Conservation (phyloP, 2,113 vertebrate genomes). For the Anoura caudifer region DNA sequence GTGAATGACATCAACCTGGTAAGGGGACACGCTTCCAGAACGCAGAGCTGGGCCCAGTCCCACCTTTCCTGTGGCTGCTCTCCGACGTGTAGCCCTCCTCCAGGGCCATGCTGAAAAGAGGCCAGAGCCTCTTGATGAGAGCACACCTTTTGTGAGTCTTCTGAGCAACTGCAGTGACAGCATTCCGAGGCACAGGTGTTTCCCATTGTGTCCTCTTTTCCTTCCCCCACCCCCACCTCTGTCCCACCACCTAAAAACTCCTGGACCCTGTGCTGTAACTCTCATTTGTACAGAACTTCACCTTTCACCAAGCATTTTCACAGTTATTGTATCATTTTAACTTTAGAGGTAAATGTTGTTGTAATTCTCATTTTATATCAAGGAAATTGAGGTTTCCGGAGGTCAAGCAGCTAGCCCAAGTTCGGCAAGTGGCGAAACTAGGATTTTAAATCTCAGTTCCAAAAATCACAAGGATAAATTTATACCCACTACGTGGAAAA, state of each 20-base stretch:
- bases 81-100: not conserved
- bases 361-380: not conserved
- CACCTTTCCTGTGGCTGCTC: not conserved
- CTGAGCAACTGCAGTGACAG: not conserved
- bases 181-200: not conserved
- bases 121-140: not conserved
- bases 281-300: not conserved
- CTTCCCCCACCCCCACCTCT: not conserved
- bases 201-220: not conserved
- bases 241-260: not conserved
- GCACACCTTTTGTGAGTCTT: not conserved
- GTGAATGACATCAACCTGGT: slow-evolving; percentile 88
- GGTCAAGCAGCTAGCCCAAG: not conserved
- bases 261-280: not conserved
- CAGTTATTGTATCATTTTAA: not conserved
- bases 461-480: not conserved
- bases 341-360: not conserved
- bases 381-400: not conserved
- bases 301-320: not conserved
- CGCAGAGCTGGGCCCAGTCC: not conserved
- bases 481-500: not conserved
- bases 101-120: not conserved
- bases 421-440: not conserved
- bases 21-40: not conserved
- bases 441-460: not conserved